Base-by-base conservation (phyloP, 2,113 vertebrate genomes). In the Cheirogaleus medius region DNA sequence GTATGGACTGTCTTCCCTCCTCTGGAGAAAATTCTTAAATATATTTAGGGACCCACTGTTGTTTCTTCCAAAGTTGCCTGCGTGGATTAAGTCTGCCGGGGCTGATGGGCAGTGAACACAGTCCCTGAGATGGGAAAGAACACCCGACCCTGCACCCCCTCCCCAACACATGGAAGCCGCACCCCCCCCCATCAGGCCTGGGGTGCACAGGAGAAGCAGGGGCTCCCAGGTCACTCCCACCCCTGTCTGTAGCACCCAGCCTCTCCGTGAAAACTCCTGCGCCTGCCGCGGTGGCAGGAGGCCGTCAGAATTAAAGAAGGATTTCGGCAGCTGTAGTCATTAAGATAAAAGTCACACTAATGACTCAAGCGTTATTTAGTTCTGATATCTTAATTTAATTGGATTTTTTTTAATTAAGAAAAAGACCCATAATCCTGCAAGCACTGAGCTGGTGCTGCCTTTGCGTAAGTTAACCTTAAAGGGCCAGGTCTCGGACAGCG, bases 361-460 rank as follows among this genome's bases (percentile, higher is more conserved):
- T 94, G 95, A 98, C 94, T 96, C 64, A 56, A 95, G 81, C n/a
- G 78, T 97, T 98, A 94, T 76, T 97, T 96, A 93, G 94, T 95
- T 97, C 97, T 98, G 98, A 96, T 97, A 96, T 98, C 98, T 98
- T 98, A 93, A 98, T 98, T 98, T 98, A 98, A 97, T 98, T 98
- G 93, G 97, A 97, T 97, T 98, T 97, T 56, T 95, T 98, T 97
- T 98, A 97, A 97, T 94, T 97, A 94, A 97, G 93, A 94, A 97
- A 96, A 95, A 97, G 96, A 97, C 89, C 77, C 74, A 82, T 94
- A 89, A 81, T 94, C 93, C 93, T 97, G 86, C 60, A 71, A 96
- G 91, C 88, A 18, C 73, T 2, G 34, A 42, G 34, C 94, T 93
- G 37, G 3, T 21, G 80, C 86, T 9, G 39, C 73, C 86, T 92